Base-by-base conservation (phyloP, 2,113 vertebrate genomes). In the Syngnathus typhle region DNA sequence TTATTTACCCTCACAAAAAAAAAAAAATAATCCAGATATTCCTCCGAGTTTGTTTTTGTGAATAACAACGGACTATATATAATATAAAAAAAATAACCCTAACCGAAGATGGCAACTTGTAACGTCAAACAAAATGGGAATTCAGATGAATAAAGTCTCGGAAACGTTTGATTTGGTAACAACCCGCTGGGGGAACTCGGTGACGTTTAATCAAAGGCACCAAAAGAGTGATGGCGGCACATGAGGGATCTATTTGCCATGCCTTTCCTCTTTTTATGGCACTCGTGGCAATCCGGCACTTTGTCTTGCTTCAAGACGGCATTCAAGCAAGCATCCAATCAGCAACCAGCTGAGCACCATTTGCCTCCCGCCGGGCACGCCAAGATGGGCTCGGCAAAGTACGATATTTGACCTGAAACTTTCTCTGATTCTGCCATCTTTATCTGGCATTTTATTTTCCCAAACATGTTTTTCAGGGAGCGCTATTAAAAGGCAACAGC, bases 261-360 rank as follows among this genome's bases (percentile, higher is more conserved):
- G 49, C 47, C 46, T 27, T 59, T 32, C 64, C 32, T 69, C 52
- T n/a, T 23, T 70, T 81, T 38, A 64, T 46, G 67, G 60, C 60
- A 43, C 71, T 72, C 52, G 43, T 39, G 59, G 74, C 64, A 82
- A 77, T 67, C 60, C 60, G n/a, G 55, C 69, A 55, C 70, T 38
- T 65, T 75, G 56, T 44, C 27, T 78, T 16, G 15, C 55, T 63
- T 76, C 68, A 49, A 74, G 69, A 64, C 69, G 75, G 27, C 71
- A 69, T 82, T 71, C 61, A 69, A 73, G 77, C 73, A 72, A 77
- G 71, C 77, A 73, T 67, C 77, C 80, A 87, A 84, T 87, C 85
- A 86, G 80, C 81, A 80, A 70, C 84, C 82, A 65, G 23, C 64
- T 59, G 76, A 69, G 77, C 27, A 63, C 73, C 43, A 70, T 83